A percentile compares a stretch with the other conserved stretches of the same genome.
These are phyloP conservation scores for Antennarius maculatus DNA, from an alignment of 2,797 vertebrate species.

Conservation along the genomic window DNA sequence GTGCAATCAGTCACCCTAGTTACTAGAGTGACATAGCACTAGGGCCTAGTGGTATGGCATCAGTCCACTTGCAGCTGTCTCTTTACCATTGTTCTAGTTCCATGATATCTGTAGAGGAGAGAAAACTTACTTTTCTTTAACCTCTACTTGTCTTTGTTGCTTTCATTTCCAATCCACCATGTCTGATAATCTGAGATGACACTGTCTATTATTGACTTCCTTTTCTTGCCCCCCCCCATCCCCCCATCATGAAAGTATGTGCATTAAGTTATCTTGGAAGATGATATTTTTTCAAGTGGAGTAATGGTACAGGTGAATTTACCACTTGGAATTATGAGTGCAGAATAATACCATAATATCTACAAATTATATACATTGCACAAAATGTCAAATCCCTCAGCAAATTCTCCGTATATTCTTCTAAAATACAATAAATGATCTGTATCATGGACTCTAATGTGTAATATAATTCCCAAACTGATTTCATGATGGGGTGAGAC, in stretches of 20 bases:
- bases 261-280: conserved; percentile 60
- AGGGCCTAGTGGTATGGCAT: too few species aligned
- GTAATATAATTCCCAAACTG: conserved; percentile 24
- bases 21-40: too few species aligned
- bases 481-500: conserved; percentile 26
- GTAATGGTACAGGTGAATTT: conserved; percentile 53
- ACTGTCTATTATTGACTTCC: conserved; percentile 67
- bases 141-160: conserved; percentile 6
- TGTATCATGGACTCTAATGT: neutral
- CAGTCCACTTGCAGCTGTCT: conserved; percentile 6
- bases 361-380: conserved; percentile 29
- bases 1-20: too few species aligned
- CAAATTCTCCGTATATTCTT: conserved; percentile 33
- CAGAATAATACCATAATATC: conserved; percentile 29
- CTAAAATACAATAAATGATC: conserved; percentile 5
- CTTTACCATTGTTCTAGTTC: conserved; percentile 39
- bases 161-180: conserved; percentile 19
- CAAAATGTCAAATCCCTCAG: conserved; percentile 15
- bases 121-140: neutral
- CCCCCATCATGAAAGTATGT: conserved; percentile 28
- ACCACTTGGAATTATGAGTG: conserved; percentile 39
- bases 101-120: neutral
- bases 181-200: conserved; percentile 75
- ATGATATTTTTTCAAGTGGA: conserved; percentile 50
- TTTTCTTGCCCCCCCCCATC: conserved; percentile 5